phyloP scores from a whole-genome alignment of 1,140 invertebrate genomes.

The Pogonomyrmex barbatus region DNA sequence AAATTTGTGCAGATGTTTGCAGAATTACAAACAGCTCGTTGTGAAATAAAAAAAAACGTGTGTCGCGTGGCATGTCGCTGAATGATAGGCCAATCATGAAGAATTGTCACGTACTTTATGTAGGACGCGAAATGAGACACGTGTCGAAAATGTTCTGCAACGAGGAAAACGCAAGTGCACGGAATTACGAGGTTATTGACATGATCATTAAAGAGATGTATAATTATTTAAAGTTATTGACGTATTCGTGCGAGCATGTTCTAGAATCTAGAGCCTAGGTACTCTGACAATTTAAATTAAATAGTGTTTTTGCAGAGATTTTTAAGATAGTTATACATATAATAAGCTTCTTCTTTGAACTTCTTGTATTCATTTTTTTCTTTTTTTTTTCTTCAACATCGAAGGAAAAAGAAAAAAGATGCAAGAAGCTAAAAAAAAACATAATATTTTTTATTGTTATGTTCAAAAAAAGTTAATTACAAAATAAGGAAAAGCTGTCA shows the following conservation, averaged over 20 bases:
- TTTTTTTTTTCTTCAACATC: too few relatives aligned
- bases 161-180: conserved; percentile 4
- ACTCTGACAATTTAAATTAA: background rate
- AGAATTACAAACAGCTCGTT: conserved; percentile 51
- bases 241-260: background rate
- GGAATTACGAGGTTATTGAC: conserved; percentile 6
- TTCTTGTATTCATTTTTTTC: too few relatives aligned
- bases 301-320: background rate
- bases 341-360: too few relatives aligned
- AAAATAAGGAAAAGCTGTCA: background rate
- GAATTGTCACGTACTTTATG: conserved; percentile 52
- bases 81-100: conserved; percentile 49
- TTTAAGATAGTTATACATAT: background rate
- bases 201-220: background rate
- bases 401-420: too few relatives aligned
- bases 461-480: background rate
- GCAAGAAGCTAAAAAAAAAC: too few relatives aligned
- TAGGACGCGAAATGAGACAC: conserved; percentile 33
- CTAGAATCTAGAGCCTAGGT: too few relatives aligned
- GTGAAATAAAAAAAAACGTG: conserved; percentile 39
- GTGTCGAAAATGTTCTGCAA: conserved; percentile 34
- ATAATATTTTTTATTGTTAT: background rate
- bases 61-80: conserved; percentile 35
- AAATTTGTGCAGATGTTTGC: conserved; percentile 60
- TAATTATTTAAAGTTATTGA: background rate